Evolutionary conservation across 1,140 invertebrate species (phyloP), one percentile per base, ranked within the genome.

Genomic region (Forficula auricularia): DNA sequence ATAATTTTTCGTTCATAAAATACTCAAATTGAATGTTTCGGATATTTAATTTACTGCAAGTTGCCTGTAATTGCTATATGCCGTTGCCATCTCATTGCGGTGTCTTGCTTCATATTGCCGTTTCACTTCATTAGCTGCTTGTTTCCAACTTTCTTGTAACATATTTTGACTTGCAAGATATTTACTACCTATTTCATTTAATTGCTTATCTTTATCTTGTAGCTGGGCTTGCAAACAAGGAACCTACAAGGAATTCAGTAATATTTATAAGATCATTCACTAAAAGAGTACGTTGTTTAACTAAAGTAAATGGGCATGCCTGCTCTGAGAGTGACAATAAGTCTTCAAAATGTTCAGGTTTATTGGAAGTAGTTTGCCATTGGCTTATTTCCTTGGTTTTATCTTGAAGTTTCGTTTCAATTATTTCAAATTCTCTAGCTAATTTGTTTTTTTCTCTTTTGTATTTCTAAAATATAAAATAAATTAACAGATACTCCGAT

Each of bases 51-150:
- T n/a, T n/a, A n/a, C n/a, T n/a, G n/a, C n/a, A n/a, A n/a, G n/a
- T n/a, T n/a, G n/a, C n/a, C n/a, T n/a, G n/a, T n/a, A n/a, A n/a
- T n/a, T n/a, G n/a, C n/a, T n/a, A n/a, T n/a, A n/a, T n/a, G n/a
- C n/a, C n/a, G n/a, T n/a, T n/a, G n/a, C n/a, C n/a, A n/a, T n/a
- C n/a, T n/a, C n/a, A n/a, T n/a, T n/a, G n/a, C n/a, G n/a, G n/a
- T n/a, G n/a, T n/a, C n/a, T 64, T 9, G 62, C 61, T 44, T 63
- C 58, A 44, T 66, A 65, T 47, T 65, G 64, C 38, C 61, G 54
- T 44, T 60, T 58, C 15, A 57, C 53, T 57, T 66, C 62, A 31
- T 40, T 50, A 40, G 60, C 49, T 15, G 61, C 58, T 45, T 59
- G 56, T 40, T 58, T 58, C 37, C 60, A 56, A 41, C 58, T 64